Evolutionary conservation across 2,797 vertebrate species (phyloP).

Genomic region (Buceros bicornis): DNA sequence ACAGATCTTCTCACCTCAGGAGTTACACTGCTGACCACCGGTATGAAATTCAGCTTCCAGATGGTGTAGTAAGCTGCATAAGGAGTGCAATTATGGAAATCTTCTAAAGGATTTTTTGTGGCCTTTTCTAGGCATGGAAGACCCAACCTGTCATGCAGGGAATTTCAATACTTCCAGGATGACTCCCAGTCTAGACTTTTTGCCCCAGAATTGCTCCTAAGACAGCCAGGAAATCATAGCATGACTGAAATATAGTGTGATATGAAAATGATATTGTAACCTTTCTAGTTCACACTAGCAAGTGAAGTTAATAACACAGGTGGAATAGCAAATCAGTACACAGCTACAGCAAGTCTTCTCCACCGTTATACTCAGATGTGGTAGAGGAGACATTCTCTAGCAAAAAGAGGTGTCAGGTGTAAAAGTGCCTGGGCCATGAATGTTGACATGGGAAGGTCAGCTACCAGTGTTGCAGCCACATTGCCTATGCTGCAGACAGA

Average conservation of each 20-base stretch:
- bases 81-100: not conserved
- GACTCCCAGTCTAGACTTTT: not conserved
- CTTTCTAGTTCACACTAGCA: not conserved
- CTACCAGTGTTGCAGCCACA: not conserved
- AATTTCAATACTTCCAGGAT: not conserved
- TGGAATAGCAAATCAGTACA: not conserved
- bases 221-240: not conserved
- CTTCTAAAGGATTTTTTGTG: not conserved
- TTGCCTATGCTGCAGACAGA: not conserved
- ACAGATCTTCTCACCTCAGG: conserved; percentile 3
- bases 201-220: not conserved
- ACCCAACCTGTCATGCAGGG: not conserved
- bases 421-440: not conserved
- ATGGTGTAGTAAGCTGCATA: not conserved
- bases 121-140: not conserved
- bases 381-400: not conserved
- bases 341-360: not conserved
- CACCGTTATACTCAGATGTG: not conserved
- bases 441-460: not conserved
- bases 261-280: not conserved
- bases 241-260: too few relatives aligned
- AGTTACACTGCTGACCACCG: not conserved
- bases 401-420: not conserved
- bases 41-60: conserved; percentile 16
- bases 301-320: not conserved